Conservation (phyloP, 2,113 vertebrate genomes). For the Phyllopteryx taeniolatus region DNA sequence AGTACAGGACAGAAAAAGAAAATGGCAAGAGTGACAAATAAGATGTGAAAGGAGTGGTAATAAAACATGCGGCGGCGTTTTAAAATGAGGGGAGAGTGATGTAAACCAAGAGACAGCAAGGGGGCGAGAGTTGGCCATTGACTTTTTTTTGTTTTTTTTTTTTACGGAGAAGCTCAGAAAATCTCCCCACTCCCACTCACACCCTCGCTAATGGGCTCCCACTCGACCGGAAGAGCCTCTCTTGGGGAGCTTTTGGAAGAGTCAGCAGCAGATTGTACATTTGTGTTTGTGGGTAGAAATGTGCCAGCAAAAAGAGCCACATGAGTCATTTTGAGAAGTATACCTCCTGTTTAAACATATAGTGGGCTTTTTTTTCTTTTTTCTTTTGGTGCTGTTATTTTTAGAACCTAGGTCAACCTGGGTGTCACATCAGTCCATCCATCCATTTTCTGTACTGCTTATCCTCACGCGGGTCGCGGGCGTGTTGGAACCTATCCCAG, state of each 20-base stretch:
- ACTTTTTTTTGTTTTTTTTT: conserved; percentile 24
- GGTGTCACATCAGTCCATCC: too few species aligned
- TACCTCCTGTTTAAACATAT: background rate
- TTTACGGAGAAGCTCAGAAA: conserved; percentile 33
- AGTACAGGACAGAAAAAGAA: conserved; percentile 22
- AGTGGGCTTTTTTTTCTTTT: background rate
- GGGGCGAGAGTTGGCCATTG: conserved; percentile 32
- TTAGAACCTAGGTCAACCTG: background rate
- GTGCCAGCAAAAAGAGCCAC: conserved; percentile 7
- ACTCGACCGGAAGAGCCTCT: conserved; percentile 43
- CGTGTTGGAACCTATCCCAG: too few species aligned
- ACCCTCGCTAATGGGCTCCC: conserved; percentile 57
- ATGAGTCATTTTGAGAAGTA: conserved; percentile 7
- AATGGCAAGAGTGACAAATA: conserved; percentile 11
- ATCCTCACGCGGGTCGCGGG: too few species aligned
- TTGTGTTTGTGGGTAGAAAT: conserved; percentile 12
- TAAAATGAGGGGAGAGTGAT: conserved; percentile 20
- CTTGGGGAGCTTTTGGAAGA: conserved; percentile 33
- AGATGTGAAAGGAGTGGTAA: background rate
- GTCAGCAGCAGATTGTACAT: conserved; percentile 35
- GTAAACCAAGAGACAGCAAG: conserved; percentile 18
- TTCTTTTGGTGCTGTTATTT: background rate
- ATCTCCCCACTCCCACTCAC: conserved; percentile 53
- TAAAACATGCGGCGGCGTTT: conserved; percentile 7
- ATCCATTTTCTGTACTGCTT: too few species aligned